These are phyloP conservation scores for Andricus curvator DNA, from an alignment of 2,888 invertebrate species.

Conservation along the genomic window DNA sequence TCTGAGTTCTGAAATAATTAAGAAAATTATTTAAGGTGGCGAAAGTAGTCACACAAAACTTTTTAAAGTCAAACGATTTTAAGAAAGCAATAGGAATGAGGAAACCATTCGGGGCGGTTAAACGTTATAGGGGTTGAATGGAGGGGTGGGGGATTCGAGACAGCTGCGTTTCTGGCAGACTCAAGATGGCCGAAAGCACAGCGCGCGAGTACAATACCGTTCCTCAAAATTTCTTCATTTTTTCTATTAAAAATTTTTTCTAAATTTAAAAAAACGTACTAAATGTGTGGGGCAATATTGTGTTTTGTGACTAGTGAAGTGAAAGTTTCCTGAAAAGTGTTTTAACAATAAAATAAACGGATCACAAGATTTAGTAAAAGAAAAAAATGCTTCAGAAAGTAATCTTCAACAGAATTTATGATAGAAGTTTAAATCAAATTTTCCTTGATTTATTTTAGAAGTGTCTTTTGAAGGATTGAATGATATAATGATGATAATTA, in stretches of 20 bases:
- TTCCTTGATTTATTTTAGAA: background rate
- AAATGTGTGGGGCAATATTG: background rate
- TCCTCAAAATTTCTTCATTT: constrained; percentile 47
- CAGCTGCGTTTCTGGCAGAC: constrained; percentile 67
- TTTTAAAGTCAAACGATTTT: background rate
- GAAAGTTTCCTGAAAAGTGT: background rate
- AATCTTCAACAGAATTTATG: background rate
- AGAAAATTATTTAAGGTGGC: background rate
- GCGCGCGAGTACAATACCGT: constrained; percentile 59
- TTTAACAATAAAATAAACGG: background rate
- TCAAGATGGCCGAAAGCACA: constrained; percentile 73
- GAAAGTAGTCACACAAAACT: background rate
- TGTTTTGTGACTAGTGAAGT: background rate
- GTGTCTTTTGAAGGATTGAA: background rate
- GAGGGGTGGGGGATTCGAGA: constrained; percentile 48
- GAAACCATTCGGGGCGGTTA: constrained; percentile 63
- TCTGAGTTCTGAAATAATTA: background rate
- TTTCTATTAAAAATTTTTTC: constrained; percentile 25
- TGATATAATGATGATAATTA: too few species aligned
- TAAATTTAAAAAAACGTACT: background rate
- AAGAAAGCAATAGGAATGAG: constrained; percentile 44
- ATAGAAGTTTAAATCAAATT: background rate
- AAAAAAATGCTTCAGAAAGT: background rate
- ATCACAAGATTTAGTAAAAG: background rate
- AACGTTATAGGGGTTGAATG: constrained; percentile 62